phyloP scores from a whole-genome alignment of 92 coral and sea anemone species.

The Parazoanthus darwini region DNA sequence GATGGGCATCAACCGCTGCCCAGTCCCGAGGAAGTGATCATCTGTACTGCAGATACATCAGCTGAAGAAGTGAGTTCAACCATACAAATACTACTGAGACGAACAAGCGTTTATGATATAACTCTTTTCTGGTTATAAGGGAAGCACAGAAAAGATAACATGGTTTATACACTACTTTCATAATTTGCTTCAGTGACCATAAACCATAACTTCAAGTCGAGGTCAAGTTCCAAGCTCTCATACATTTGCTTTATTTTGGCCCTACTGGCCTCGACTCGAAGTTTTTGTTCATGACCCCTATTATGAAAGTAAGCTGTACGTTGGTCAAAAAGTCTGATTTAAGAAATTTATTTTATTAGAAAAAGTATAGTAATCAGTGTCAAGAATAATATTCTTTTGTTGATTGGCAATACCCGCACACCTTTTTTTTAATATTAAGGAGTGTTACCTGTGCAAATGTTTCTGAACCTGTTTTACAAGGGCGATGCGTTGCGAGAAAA shows the following conservation, averaged over 20 bases:
- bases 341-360: background rate
- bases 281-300: too few species aligned
- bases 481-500: too few species aligned
- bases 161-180: background rate
- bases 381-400: background rate
- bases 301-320: background rate
- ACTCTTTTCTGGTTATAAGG: background rate
- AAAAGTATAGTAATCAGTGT: background rate
- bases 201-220: too few species aligned
- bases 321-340: too few species aligned
- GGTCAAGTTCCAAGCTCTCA: too few species aligned
- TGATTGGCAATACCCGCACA: background rate
- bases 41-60: conserved; percentile 80
- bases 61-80: conserved; percentile 77
- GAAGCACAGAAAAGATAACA: background rate
- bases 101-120: background rate
- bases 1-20: conserved; percentile 60
- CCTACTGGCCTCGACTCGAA: too few species aligned
- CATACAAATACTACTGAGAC: background rate
- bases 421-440: too few species aligned
- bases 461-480: too few species aligned
- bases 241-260: too few species aligned
- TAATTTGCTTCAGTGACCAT: too few species aligned
- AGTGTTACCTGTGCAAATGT: too few species aligned
- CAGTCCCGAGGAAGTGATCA: conserved; percentile 75